phyloP scores from a whole-genome alignment of 2,797 vertebrate species.

The Carapus acus region DNA sequence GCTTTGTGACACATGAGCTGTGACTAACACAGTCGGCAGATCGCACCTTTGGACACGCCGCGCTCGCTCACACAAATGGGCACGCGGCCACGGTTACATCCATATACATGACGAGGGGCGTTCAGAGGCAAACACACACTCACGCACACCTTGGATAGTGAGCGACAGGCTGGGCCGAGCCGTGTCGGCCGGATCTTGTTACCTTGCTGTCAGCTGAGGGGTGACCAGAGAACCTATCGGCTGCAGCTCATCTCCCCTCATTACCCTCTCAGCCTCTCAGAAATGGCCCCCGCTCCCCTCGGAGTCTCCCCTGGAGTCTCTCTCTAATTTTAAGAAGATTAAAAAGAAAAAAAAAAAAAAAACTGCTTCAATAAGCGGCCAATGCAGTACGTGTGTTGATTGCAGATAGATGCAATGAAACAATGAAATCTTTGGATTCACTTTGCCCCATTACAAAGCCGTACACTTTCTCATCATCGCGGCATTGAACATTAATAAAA shows the following conservation, averaged over 20 bases:
- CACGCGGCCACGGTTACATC: conserved; percentile 18
- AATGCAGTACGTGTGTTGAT: conserved; percentile 28
- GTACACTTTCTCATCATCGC: no score
- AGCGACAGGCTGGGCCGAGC: conserved; percentile 15
- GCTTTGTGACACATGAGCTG: conserved; percentile 45
- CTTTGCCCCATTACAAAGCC: no score
- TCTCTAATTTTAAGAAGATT: neutral
- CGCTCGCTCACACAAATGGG: conserved; percentile 23
- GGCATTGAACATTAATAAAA: no score
- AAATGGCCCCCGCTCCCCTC: conserved; percentile 12
- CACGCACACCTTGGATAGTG: neutral
- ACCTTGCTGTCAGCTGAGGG: conserved; percentile 22
- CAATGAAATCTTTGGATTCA: conserved; percentile 5
- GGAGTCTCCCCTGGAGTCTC: neutral
- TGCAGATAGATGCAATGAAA: conserved; percentile 12
- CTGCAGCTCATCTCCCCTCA: conserved; percentile 27
- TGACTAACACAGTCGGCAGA: conserved; percentile 41
- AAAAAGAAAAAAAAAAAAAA: neutral
- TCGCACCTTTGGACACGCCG: conserved; percentile 23
- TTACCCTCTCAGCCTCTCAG: conserved; percentile 26
- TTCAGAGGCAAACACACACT: conserved; percentile 2
- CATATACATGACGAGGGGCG: conserved; percentile 17
- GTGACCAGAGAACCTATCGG: conserved; percentile 2
- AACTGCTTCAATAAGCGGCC: conserved; percentile 19
- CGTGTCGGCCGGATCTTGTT: conserved; percentile 12